A percentile compares a stretch with the other conserved stretches of the same genome.
These are phyloP conservation scores for Gouania willdenowi DNA, from an alignment of 2,797 vertebrate genomes.

Conservation along the genomic window DNA sequence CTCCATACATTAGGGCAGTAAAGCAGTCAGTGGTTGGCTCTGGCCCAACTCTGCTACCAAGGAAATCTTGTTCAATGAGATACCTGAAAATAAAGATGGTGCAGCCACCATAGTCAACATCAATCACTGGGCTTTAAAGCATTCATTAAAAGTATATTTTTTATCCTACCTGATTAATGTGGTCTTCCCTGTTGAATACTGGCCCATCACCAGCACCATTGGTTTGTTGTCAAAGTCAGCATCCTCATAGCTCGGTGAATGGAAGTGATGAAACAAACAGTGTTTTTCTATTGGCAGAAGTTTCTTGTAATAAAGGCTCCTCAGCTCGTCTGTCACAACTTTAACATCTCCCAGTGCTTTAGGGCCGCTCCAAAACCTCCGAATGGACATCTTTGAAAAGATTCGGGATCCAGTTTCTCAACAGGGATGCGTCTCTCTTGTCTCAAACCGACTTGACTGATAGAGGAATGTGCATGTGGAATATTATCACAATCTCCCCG, in stretches of 20 bases:
- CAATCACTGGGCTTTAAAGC: neutral
- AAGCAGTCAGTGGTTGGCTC: constrained; percentile 92
- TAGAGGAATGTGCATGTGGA: constrained; percentile 32
- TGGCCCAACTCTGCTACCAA: constrained; percentile 83
- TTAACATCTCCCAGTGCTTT: constrained; percentile 76
- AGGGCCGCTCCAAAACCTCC: constrained; percentile 66
- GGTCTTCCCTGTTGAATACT: constrained; percentile 89
- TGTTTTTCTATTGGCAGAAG: constrained; percentile 83
- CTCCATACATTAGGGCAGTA: constrained; percentile 86
- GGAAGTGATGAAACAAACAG: constrained; percentile 83
- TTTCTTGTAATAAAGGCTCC: constrained; percentile 80
- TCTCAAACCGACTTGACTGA: constrained; percentile 34
- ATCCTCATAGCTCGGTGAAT: constrained; percentile 82
- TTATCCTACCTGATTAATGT: constrained; percentile 80
- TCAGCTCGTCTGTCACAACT: constrained; percentile 82
- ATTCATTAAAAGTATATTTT: too few relatives aligned
- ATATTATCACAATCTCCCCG: constrained; percentile 60
- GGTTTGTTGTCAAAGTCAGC: constrained; percentile 89
- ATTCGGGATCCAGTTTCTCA: neutral
- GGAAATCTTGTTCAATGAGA: constrained; percentile 87
- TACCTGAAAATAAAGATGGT: constrained; percentile 61
- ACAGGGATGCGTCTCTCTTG: constrained; percentile 21
- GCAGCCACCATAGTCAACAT: too few relatives aligned
- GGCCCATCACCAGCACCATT: constrained; percentile 87
- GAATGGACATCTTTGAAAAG: constrained; percentile 30